A percentile compares a stretch with the other conserved stretches of the same genome.
Evolutionary conservation across 92 coral and sea anemone genomes (phyloP).

Genomic region (Bergia puertoricense): DNA sequence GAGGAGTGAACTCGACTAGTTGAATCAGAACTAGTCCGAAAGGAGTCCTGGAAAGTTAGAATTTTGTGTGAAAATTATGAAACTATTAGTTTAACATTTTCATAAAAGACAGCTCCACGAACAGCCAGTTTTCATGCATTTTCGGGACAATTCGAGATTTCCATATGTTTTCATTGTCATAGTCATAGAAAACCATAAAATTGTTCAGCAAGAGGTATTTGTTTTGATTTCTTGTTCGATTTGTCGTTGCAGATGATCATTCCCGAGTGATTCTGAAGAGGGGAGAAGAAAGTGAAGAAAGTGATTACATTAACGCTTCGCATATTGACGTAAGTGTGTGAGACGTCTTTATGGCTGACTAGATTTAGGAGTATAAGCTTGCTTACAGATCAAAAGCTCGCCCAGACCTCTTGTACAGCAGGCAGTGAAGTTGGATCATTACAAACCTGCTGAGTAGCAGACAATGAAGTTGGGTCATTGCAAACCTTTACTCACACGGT

Average conservation of each 20-base stretch:
- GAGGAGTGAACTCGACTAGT: too few species aligned
- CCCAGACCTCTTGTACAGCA: too few species aligned
- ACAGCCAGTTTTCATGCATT: too few species aligned
- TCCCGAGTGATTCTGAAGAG: slow-evolving; percentile 80
- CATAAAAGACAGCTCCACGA: background rate
- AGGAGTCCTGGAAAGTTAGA: too few species aligned
- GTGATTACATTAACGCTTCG: slow-evolving; percentile 91
- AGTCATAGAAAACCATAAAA: background rate
- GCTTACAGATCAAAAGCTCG: background rate
- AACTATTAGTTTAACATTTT: too few species aligned
- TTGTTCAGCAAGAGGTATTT: background rate
- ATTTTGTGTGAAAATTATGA: too few species aligned
- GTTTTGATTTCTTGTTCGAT: background rate
- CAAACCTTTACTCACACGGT: too few species aligned
- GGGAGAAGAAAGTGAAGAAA: slow-evolving; percentile 63
- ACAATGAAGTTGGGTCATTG: too few species aligned
- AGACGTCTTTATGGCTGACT: background rate
- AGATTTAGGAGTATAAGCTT: background rate
- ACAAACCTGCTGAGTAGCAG: too few species aligned
- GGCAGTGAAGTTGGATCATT: background rate
- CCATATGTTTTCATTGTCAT: background rate
- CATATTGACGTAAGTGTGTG: slow-evolving; percentile 79
- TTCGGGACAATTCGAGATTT: background rate
- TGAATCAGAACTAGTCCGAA: too few species aligned
- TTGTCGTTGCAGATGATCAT: slow-evolving; percentile 75